Evolutionary conservation across 1,140 invertebrate genomes (phyloP), one percentile per base, ranked within the genome.

Genomic region (Drosophila kikkawai): DNA sequence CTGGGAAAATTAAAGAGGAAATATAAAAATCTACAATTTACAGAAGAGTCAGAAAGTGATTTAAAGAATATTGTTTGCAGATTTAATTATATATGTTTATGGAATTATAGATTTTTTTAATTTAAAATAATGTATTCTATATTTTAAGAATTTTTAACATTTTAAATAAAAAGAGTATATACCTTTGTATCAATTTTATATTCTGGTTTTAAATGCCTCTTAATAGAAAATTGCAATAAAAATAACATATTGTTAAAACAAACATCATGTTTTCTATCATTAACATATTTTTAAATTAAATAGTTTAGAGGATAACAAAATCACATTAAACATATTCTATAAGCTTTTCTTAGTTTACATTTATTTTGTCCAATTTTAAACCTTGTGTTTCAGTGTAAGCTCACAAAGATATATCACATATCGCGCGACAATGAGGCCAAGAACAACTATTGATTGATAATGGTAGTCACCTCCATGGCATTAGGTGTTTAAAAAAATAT

Each of bases 381-480:
- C 13, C 36, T 26, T 13, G 13, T 34, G 12, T 57, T 19, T 60
- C 7, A 26, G 56, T 36, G 39, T 44, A 22, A 26, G 56, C 11
- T 15, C 11, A 8, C 7, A 22, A 56, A 56, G 34, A 36, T 36
- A 34, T 70, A 69, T 71, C 65, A 36, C 48, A 47, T 66, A 67
- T 57, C 64, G 19, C 7, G 15, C 15, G 42, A 48, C 41, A 69
- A 39, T 41, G 29, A 48, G 36, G 42, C 42, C 51, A 71, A 57
- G 44, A 53, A 37, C 53, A 53, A 45, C 26, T 22, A 48, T 50
- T 69, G 44, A 74, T 71, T 69, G 34, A 70, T 57, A 60, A 60
- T 63, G 7, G 55, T 22, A 74, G 70, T 90, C 70, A 91, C 81
- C 88, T 85, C 76, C 75, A 77, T 75, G 77, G 74, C 88, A 67